Evolutionary conservation across 2,113 vertebrate species (phyloP), one percentile per base, ranked within the genome.

Genomic region (Sinocyclocheilus anshuiensis): DNA sequence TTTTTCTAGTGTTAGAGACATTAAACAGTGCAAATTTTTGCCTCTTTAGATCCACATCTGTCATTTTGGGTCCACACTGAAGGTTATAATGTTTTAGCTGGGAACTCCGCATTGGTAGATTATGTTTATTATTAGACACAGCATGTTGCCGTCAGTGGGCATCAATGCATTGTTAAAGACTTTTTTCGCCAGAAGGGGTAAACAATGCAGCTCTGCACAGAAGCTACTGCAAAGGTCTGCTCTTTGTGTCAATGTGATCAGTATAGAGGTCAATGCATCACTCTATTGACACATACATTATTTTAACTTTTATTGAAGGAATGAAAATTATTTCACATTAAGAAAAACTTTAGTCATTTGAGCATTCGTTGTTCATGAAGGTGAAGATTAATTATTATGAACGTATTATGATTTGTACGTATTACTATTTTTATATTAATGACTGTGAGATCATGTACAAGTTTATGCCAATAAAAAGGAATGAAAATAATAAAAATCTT

Each of bases 71-170:
- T 81, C 61, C 15, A 53, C 80, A 24, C 48, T 69, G 33, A 39
- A 50, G 48, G 81, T 71, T 26, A 16, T 53, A 42, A 59, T 78
- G 63, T 42, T 81, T 50, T 65, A 80, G 55, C 59, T 26, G 33
- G 61, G 29, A 13, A 69, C 24, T 69, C 67, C 29, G 61, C 42
- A 78, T 55, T 63, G 81, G 81, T 33, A 13, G 11, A 50, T 24
- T 78, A 50, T 69, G 76, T 77, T 84, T 81, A 87, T 87, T 89
- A 86, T 81, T 85, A 87, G 85, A 79, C 67, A 55, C 67, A 81
- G 61, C 26, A 10, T 55, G 50, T 65, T 22, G 53, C 53, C 24
- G 36, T 65, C 63, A 20, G 36, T 83, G 65, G 80, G 10, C 61
- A 75, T 74, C 50, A 74, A 65, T 71, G 61, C 81, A 77, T 81